Conservation (phyloP, 1,140 invertebrate species). For the Drosophila cardini region DNA sequence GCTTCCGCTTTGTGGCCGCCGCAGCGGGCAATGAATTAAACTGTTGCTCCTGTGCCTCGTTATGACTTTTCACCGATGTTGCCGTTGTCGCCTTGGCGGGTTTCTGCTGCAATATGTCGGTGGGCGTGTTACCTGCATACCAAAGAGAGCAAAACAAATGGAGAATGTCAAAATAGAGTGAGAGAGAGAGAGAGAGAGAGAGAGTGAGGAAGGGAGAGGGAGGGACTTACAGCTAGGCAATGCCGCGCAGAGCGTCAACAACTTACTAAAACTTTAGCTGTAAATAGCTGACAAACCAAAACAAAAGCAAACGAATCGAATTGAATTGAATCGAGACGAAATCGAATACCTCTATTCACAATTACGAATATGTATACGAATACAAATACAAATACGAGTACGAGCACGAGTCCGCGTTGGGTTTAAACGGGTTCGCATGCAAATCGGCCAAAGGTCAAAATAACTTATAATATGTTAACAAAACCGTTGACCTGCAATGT, state of each 20-base stretch:
- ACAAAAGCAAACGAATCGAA: conserved; percentile 1
- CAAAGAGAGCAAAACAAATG: not conserved
- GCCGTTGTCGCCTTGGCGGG: conserved; percentile 77
- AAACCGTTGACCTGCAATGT: conserved; percentile 78
- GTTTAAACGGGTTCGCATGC: conserved; percentile 48
- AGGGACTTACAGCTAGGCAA: not conserved
- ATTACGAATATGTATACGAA: conserved; percentile 1
- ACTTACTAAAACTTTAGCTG: conserved; percentile 39
- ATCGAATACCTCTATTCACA: not conserved
- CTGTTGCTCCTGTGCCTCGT: conserved; percentile 53
- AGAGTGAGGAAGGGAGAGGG: not conserved
- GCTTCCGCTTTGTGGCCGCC: conserved; percentile 68
- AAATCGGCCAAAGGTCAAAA: conserved; percentile 78
- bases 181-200: not conserved
- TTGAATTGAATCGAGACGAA: not conserved
- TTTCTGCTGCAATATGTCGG: conserved; percentile 77
- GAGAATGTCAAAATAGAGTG: not conserved
- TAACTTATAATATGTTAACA: conserved; percentile 83
- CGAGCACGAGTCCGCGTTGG: not conserved
- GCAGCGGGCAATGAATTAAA: conserved; percentile 60
- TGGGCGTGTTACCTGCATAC: conserved; percentile 74
- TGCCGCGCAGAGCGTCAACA: conserved; percentile 15
- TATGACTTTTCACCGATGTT: conserved; percentile 54
- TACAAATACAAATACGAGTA: conserved; percentile 13
- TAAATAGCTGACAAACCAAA: conserved; percentile 5